Evolutionary conservation across 2,113 vertebrate genomes (phyloP).

Genomic region (Tachysurus fulvidraco): DNA sequence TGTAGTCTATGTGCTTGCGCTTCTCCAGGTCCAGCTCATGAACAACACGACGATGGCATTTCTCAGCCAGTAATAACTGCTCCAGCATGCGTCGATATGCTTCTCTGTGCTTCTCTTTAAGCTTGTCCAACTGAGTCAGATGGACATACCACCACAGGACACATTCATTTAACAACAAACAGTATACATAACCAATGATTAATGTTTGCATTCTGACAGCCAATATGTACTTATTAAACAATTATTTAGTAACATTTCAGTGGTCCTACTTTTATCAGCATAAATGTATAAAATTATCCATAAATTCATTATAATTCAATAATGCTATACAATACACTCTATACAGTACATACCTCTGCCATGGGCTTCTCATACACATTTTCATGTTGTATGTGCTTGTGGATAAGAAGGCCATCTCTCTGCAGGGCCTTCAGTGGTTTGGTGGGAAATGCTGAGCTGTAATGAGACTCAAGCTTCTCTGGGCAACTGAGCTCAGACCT

Average conservation of each 20-base stretch:
- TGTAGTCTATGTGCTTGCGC: constrained; percentile 93
- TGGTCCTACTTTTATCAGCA: neutral
- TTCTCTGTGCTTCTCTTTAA: constrained; percentile 93
- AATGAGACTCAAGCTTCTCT: constrained; percentile 83
- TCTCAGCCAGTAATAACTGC: constrained; percentile 92
- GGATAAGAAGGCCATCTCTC: constrained; percentile 80
- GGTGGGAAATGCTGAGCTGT: constrained; percentile 79
- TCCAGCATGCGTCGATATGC: constrained; percentile 95
- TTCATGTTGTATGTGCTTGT: constrained; percentile 75
- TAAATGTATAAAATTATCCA: neutral
- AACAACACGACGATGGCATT: constrained; percentile 90
- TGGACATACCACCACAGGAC: neutral
- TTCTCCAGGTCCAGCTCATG: constrained; percentile 92
- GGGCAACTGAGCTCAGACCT: constrained; percentile 83
- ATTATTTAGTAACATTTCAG: neutral
- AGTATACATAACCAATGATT: neutral
- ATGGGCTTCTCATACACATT: constrained; percentile 91
- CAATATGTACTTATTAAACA: neutral
- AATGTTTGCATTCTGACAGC: neutral
- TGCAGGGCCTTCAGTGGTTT: constrained; percentile 87
- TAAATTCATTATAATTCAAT: neutral
- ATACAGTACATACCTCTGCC: constrained; percentile 79
- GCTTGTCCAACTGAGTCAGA: constrained; percentile 83
- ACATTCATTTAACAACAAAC: neutral
- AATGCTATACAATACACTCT: neutral